Base-by-base conservation (phyloP, 2,888 invertebrate genomes). In the Epistrophella euchroma region DNA sequence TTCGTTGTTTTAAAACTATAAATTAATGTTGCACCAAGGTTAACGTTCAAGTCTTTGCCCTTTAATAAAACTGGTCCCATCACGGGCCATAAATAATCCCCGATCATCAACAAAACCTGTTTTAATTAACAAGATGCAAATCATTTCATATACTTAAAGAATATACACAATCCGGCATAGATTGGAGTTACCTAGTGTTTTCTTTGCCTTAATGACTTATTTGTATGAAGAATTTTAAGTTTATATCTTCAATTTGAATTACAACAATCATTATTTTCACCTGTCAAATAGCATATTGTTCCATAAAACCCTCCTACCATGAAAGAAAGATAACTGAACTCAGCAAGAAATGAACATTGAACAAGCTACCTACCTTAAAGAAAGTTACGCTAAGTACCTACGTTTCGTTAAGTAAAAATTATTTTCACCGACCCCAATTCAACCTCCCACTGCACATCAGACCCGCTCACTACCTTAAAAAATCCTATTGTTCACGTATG, bases 351-450 rank as follows among this genome's bases (percentile, higher is more conserved):
- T 50, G 62, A 28, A 80, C 66, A 76, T 60, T 60, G 15, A 60
- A 60, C 15, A 60, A 60, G 40, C 25, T 62, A 35, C 47, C 58
- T 71, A 73, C 85, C 85, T 80, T 60, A 50, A 82, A 82, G 86
- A 86, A 86, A 86, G 86, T 86, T 86, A 81, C 73, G 40, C 64
- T 68, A 85, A 76, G 84, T 85, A 82, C n/a, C n/a, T n/a, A n/a
- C 81, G 32, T 37, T 56, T 43, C 28, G 28, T 71, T 47, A 35
- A 32, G 47, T 66, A 66, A 73, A 60, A 66, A 19, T 68, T 73
- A 82, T 86, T 86, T 86, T 86, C 86, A 82, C 86, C 86, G 86
- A 86, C 86, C 86, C 74, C 81, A 86, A 82, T 86, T 55, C 66
- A 56, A 35, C 77, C 72, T 76, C 66, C 72, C 40, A 71, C 56